phyloP scores from a whole-genome alignment of 1,140 invertebrate species.

The Atopsyche davidsoni region DNA sequence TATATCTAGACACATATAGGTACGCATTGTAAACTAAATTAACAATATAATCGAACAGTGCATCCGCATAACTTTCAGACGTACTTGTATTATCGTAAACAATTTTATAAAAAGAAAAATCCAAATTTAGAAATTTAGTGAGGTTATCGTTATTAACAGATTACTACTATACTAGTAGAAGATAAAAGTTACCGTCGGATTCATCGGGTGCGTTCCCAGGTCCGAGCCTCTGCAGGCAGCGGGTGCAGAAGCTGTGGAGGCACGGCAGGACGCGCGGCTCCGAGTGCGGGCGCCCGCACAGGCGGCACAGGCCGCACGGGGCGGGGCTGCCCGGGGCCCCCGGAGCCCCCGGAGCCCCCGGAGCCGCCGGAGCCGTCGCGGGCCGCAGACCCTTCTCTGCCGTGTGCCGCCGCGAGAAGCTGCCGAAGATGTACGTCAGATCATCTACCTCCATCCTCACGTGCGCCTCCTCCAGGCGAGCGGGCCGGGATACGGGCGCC shows the following conservation, averaged over 20 bases:
- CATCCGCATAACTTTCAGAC: too few relatives aligned
- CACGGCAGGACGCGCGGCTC: slow-evolving; percentile 53
- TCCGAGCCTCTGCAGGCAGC: slow-evolving; percentile 45
- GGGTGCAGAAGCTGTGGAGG: slow-evolving; percentile 54
- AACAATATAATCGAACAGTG: too few relatives aligned
- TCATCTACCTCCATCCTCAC: slow-evolving; percentile 56
- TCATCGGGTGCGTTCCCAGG: slow-evolving; percentile 39
- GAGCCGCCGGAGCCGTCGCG: slow-evolving; percentile 36
- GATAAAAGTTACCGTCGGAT: slow-evolving; percentile 34
- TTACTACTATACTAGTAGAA: too few relatives aligned
- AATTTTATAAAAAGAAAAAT: too few relatives aligned
- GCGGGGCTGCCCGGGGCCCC: slow-evolving; percentile 39
- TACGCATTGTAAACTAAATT: too few relatives aligned
- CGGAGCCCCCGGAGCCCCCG: slow-evolving; percentile 3
- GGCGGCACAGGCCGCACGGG: slow-evolving; percentile 39
- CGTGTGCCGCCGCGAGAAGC: slow-evolving; percentile 50
- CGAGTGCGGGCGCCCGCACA: slow-evolving; percentile 44
- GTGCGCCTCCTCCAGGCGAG: too few relatives aligned
- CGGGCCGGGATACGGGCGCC: too few relatives aligned
- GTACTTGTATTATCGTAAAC: too few relatives aligned
- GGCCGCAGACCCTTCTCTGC: slow-evolving; percentile 38
- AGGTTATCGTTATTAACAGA: too few relatives aligned
- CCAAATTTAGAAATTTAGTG: too few relatives aligned
- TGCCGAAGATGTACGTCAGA: slow-evolving; percentile 55
- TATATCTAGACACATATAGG: too few relatives aligned